These are phyloP conservation scores for Monopterus albus DNA, from an alignment of 2,113 vertebrate species.

Conservation along the genomic window DNA sequence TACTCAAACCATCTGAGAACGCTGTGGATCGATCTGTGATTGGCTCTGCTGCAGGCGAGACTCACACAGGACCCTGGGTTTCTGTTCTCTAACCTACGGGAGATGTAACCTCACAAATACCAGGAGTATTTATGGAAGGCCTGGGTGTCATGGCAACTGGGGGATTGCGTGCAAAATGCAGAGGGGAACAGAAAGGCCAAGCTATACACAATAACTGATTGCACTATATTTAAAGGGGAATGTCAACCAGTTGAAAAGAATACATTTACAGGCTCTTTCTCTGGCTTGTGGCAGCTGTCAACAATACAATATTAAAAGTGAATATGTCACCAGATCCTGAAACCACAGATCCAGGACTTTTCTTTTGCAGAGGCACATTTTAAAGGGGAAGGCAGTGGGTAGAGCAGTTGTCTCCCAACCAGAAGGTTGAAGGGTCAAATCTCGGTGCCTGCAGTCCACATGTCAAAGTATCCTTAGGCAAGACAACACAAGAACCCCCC, in stretches of 20 bases:
- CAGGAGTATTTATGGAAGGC: conserved; percentile 71
- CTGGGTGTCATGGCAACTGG: conserved; percentile 75
- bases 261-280: background rate
- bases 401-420: too few species aligned
- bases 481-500: too few species aligned
- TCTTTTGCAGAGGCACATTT: background rate
- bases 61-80: conserved; percentile 19
- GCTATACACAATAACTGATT: conserved; percentile 43
- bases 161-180: conserved; percentile 67
- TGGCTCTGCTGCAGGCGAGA: conserved; percentile 31
- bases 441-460: too few species aligned
- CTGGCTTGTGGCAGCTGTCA: background rate
- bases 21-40: conserved; percentile 40
- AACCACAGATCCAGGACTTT: background rate
- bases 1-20: conserved; percentile 14
- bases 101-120: conserved; percentile 69
- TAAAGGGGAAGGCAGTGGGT: too few species aligned
- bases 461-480: too few species aligned
- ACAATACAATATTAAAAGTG: background rate
- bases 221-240: conserved; percentile 27
- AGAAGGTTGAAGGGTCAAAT: too few species aligned
- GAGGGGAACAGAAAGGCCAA: conserved; percentile 60
- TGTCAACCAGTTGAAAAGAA: background rate
- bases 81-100: conserved; percentile 47
- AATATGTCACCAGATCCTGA: background rate